Evolutionary conservation across 1,140 invertebrate genomes (phyloP).

Genomic region (Liolophura sinensis): DNA sequence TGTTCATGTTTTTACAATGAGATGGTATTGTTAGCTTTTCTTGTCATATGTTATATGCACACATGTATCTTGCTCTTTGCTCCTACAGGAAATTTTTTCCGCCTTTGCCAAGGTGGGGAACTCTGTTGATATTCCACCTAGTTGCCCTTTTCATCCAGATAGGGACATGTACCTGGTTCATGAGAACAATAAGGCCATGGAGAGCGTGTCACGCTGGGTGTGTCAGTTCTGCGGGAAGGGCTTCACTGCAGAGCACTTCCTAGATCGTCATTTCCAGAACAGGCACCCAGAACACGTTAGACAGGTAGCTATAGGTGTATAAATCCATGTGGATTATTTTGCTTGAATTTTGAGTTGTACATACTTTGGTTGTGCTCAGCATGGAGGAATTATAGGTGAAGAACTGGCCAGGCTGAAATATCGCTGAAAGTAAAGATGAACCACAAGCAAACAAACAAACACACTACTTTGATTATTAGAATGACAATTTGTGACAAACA

Average conservation of each 20-base stretch:
- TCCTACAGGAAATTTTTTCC: slow-evolving; percentile 79
- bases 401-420: no score
- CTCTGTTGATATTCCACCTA: slow-evolving; percentile 71
- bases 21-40: no score
- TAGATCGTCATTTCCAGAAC: slow-evolving; percentile 89
- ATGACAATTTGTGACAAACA: no score
- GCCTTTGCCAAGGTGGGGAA: slow-evolving; percentile 83
- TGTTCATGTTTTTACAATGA: no score
- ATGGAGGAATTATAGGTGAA: no score
- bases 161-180: slow-evolving; percentile 85
- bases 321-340: slow-evolving; percentile 5
- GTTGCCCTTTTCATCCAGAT: slow-evolving; percentile 86
- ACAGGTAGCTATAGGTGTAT: slow-evolving; percentile 68
- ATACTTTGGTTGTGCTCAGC: no score
- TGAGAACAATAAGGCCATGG: slow-evolving; percentile 62
- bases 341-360: not conserved
- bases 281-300: slow-evolving; percentile 84
- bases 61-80: slow-evolving; percentile 13
- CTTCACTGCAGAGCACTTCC: slow-evolving; percentile 84
- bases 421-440: no score
- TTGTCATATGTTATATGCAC: slow-evolving; percentile 1
- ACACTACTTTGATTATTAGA: no score
- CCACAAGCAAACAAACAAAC: no score
- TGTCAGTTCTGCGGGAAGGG: slow-evolving; percentile 91
- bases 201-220: slow-evolving; percentile 77